Evolutionary conservation across 2,888 invertebrate genomes (phyloP).

Genomic region (Diploptera punctata): DNA sequence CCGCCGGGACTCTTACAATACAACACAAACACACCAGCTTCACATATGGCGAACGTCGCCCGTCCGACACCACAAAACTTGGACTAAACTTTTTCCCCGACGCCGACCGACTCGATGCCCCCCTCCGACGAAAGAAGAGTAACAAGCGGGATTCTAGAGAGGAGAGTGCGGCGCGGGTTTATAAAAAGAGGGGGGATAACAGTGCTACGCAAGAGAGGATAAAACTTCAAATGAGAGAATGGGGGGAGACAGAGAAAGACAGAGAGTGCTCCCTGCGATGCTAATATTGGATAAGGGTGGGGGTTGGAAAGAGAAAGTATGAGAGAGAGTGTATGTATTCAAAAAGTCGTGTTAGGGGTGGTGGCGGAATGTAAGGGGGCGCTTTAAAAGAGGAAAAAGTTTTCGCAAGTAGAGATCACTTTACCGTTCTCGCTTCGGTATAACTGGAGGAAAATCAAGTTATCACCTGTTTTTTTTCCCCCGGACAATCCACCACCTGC

Average conservation of each 20-base stretch:
- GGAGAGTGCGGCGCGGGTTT: slow-evolving; percentile 3
- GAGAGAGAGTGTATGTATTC: slow-evolving; percentile 32
- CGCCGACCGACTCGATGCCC: slow-evolving; percentile 27
- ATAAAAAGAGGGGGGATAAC: slow-evolving; percentile 15
- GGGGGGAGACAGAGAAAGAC: slow-evolving; percentile 24
- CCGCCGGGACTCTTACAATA: not conserved
- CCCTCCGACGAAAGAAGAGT: slow-evolving; percentile 36
- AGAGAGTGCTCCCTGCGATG: not conserved
- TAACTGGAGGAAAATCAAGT: slow-evolving; percentile 17
- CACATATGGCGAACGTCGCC: slow-evolving; percentile 18
- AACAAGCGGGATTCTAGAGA: slow-evolving; percentile 27
- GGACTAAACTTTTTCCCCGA: slow-evolving; percentile 36
- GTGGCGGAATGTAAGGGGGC: not conserved
- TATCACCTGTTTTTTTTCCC: not conserved
- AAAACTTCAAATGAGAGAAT: slow-evolving; percentile 31
- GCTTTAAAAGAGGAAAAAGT: slow-evolving; percentile 15
- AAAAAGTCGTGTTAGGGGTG: slow-evolving; percentile 24
- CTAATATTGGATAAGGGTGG: slow-evolving; percentile 31
- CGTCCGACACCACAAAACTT: slow-evolving; percentile 33
- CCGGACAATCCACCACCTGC: no score
- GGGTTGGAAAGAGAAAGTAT: slow-evolving; percentile 15
- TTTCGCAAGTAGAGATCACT: slow-evolving; percentile 12
- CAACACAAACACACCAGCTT: not conserved
- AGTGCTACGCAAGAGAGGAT: slow-evolving; percentile 29
- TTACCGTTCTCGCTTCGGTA: not conserved